Conservation (phyloP, 2,888 invertebrate species). For the Limnephilus rhombicus region DNA sequence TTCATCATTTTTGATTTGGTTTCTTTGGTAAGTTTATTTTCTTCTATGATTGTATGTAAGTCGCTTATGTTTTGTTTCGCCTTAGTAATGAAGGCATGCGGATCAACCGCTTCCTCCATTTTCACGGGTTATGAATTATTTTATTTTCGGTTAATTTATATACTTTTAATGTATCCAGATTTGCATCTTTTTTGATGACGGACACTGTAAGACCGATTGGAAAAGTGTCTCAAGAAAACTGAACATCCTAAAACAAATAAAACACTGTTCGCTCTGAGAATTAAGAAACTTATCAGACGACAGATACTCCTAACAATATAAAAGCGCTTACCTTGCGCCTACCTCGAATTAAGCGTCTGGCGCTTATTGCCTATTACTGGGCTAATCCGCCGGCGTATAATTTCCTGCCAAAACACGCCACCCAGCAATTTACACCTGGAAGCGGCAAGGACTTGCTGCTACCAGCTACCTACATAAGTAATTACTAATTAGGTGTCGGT, state of each 20-base stretch:
- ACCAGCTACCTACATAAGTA: background rate
- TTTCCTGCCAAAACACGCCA: conserved; percentile 35
- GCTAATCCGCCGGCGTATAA: conserved; percentile 22
- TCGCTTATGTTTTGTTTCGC: no score
- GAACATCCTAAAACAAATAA: background rate
- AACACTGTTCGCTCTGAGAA: background rate
- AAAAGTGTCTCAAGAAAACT: background rate
- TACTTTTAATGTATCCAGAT: background rate
- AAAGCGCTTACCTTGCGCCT: background rate
- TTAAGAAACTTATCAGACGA: background rate
- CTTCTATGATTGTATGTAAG: no score
- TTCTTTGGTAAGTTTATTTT: no score
- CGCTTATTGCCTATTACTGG: conserved; percentile 13
- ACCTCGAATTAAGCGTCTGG: background rate
- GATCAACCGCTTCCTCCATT: no score
- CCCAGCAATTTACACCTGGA: conserved; percentile 39
- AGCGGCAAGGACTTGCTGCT: background rate
- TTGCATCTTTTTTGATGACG: background rate
- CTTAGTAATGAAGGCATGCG: no score
- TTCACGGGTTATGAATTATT: no score
- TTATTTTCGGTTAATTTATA: no score
- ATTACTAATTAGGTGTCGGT: background rate
- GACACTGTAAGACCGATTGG: background rate
- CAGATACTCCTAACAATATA: background rate
- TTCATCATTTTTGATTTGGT: no score